A percentile compares a stretch with the other conserved stretches of the same genome.
Conservation (phyloP, 2,888 invertebrate species). For the Lottia gigantea region DNA sequence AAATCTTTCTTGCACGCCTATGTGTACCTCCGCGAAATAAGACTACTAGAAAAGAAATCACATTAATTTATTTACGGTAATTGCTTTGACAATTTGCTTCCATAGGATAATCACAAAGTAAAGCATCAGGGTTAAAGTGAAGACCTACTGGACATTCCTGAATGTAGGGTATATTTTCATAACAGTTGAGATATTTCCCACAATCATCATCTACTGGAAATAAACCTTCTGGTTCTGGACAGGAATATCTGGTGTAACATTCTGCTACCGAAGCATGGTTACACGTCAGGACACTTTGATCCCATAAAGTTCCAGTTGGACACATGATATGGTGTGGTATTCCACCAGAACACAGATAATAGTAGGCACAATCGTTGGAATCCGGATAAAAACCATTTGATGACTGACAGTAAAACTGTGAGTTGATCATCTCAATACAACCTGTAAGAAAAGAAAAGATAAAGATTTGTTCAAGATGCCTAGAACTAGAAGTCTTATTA, state of each 20-base stretch:
- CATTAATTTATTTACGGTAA: too few species aligned
- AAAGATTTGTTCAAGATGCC: too few species aligned
- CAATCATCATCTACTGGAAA: background rate
- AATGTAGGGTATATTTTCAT: background rate
- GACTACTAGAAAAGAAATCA: too few species aligned
- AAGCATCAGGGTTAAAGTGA: background rate
- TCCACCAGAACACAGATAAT: background rate
- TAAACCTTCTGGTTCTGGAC: background rate
- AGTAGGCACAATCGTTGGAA: background rate
- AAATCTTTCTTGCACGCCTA: too few species aligned
- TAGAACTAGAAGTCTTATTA: too few species aligned
- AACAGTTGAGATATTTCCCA: background rate
- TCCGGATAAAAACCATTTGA: background rate
- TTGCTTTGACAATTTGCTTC: background rate
- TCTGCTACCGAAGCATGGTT: background rate
- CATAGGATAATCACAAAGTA: slow-evolving; percentile 3
- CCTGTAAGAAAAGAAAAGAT: background rate
- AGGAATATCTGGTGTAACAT: background rate
- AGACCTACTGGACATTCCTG: background rate
- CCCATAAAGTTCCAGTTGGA: background rate
- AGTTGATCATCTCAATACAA: background rate
- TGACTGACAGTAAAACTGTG: background rate
- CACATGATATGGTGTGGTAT: background rate
- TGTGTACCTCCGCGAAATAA: too few species aligned
- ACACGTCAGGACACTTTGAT: background rate